These are phyloP conservation scores for Chelonia mydas DNA, from an alignment of 2,797 vertebrate species.

Conservation along the genomic window DNA sequence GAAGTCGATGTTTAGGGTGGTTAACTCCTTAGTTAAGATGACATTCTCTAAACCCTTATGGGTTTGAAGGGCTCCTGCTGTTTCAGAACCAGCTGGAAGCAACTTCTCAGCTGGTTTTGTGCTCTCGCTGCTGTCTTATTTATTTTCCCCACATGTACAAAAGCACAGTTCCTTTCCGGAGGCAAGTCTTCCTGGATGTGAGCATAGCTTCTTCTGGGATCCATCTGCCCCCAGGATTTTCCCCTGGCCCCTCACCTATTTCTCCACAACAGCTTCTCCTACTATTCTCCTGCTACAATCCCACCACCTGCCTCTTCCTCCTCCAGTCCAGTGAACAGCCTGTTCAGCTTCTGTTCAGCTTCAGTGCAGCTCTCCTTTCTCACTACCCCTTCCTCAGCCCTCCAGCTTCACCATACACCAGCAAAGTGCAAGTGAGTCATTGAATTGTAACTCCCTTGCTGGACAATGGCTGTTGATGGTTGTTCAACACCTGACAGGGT, in stretches of 20 bases:
- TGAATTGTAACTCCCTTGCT: too few relatives aligned
- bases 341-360: background rate
- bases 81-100: background rate
- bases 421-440: background rate
- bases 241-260: background rate
- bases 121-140: background rate
- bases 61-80: background rate
- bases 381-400: background rate
- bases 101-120: background rate
- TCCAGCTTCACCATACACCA: background rate
- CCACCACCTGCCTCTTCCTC: background rate
- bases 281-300: background rate
- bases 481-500: too few relatives aligned
- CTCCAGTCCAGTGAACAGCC: background rate
- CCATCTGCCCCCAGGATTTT: background rate
- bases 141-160: background rate
- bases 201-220: background rate
- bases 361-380: background rate
- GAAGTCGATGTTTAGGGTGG: background rate
- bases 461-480: too few relatives aligned
- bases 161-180: background rate
- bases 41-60: background rate
- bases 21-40: background rate
- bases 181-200: background rate
- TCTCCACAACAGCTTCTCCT: background rate